Evolutionary conservation across 30 jellyfish, hydroid and myxozoan genomes (phyloP).

Genomic region (Phacellophora camtschatica): DNA sequence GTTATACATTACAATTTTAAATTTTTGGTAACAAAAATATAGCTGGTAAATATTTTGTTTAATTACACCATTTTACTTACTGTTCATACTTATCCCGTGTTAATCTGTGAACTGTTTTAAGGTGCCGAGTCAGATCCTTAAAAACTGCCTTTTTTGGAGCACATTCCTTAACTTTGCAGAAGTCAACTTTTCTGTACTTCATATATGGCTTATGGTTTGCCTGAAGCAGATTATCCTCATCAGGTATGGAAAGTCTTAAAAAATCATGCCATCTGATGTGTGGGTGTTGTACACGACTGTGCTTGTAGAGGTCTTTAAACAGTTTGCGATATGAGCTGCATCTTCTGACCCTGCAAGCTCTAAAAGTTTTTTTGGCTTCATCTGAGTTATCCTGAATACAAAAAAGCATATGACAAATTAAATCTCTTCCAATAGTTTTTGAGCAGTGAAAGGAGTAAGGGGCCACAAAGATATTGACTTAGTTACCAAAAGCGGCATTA

Average conservation of each 20-base stretch:
- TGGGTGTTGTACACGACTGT: neutral
- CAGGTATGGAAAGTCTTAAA: neutral
- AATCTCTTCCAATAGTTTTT: too few relatives aligned
- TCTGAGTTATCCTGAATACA: too few relatives aligned
- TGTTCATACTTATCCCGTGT: neutral
- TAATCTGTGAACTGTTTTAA: neutral
- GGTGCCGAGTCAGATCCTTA: neutral
- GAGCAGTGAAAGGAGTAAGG: too few relatives aligned
- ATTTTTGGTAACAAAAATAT: too few relatives aligned
- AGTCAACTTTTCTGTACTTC: neutral
- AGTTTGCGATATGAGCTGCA: neutral
- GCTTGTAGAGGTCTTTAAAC: neutral
- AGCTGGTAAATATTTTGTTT: too few relatives aligned
- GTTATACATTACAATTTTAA: too few relatives aligned
- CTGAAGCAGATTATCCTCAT: neutral
- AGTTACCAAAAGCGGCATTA: too few relatives aligned
- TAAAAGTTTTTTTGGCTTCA: too few relatives aligned
- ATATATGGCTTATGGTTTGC: neutral
- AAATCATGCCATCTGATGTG: neutral
- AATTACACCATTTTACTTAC: too few relatives aligned
- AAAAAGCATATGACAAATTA: too few relatives aligned
- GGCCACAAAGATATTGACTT: too few relatives aligned
- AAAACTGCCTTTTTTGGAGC: neutral
- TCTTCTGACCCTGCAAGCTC: too few relatives aligned
- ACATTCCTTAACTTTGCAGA: neutral